phyloP scores from a whole-genome alignment of 2,113 vertebrate species.

The Erpornis zantholeuca region DNA sequence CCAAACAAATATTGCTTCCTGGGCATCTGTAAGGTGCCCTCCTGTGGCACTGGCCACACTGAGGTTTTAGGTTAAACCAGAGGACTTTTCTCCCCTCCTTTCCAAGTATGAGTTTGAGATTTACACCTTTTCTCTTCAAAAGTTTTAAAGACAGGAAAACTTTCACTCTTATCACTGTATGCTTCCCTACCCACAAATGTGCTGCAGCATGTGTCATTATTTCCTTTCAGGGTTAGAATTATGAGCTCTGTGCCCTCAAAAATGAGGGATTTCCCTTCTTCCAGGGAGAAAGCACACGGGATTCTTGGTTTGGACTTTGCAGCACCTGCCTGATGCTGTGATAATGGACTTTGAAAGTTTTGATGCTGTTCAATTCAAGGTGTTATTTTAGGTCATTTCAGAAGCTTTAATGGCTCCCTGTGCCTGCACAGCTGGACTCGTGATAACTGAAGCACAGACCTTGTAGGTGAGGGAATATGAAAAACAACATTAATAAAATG shows the following conservation, averaged over 20 bases:
- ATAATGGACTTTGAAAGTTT: constrained; percentile 18
- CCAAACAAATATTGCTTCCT: background rate
- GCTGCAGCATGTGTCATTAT: background rate
- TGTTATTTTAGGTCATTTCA: constrained; percentile 15
- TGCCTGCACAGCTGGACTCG: background rate
- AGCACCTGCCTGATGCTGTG: background rate
- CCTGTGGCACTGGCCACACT: background rate
- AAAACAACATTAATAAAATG: background rate
- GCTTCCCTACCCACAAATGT: background rate
- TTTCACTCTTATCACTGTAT: background rate
- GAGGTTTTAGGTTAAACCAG: background rate
- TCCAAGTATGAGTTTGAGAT: background rate
- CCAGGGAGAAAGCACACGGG: background rate
- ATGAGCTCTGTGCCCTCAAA: background rate
- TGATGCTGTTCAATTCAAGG: background rate
- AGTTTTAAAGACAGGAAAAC: background rate
- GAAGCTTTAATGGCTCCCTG: background rate
- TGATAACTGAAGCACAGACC: background rate
- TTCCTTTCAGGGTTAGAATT: background rate
- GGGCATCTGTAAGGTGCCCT: background rate
- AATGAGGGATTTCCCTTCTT: background rate
- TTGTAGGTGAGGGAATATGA: background rate
- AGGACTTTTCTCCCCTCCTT: background rate
- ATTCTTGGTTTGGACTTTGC: background rate
- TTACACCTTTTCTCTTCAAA: background rate